Evolutionary conservation across 2,888 invertebrate genomes (phyloP).

Genomic region (Siphlonurus alternatus): DNA sequence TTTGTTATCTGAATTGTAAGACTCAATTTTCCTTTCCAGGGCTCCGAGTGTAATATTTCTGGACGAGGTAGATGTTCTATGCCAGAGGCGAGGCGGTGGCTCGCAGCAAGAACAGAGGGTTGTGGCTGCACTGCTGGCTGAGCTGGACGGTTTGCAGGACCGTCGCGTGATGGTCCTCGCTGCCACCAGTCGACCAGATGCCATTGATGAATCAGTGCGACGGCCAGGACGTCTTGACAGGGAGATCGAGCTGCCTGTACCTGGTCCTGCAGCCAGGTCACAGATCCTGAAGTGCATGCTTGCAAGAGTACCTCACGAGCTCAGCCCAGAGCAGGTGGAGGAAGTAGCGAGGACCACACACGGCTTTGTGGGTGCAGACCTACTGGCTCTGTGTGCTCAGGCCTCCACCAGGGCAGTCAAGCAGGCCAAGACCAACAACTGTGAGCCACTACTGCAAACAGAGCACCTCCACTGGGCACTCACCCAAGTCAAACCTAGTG

Average conservation of each 20-base stretch:
- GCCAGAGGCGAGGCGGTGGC: slow-evolving; percentile 41
- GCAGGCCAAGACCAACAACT: slow-evolving; percentile 22
- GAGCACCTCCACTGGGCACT: slow-evolving; percentile 46
- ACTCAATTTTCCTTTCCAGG: too few species aligned
- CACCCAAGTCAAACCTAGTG: slow-evolving; percentile 62
- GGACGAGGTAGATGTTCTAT: slow-evolving; percentile 72
- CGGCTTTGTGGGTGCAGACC: slow-evolving; percentile 82
- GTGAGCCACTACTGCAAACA: slow-evolving; percentile 18
- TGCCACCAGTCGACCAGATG: slow-evolving; percentile 59
- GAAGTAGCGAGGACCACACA: slow-evolving; percentile 53
- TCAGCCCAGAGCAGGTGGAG: slow-evolving; percentile 38
- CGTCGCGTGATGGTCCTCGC: slow-evolving; percentile 50
- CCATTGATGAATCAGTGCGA: slow-evolving; percentile 54
- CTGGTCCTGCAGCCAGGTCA: slow-evolving; percentile 43
- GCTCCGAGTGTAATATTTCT: slow-evolving; percentile 64
- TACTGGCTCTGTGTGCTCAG: slow-evolving; percentile 57
- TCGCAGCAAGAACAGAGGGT: slow-evolving; percentile 57
- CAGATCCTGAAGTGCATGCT: slow-evolving; percentile 54
- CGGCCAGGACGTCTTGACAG: slow-evolving; percentile 64
- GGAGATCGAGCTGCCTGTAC: slow-evolving; percentile 65
- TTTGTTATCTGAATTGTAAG: too few species aligned
- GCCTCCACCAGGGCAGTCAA: slow-evolving; percentile 44
- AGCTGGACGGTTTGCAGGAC: slow-evolving; percentile 43
- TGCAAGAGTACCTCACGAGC: slow-evolving; percentile 32
- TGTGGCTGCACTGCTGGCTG: slow-evolving; percentile 41